Percentiles rank a stretch among this genome's conserved stretches.
phyloP scores from a whole-genome alignment of 1,140 invertebrate genomes.

The Leptonema lineaticorne region DNA sequence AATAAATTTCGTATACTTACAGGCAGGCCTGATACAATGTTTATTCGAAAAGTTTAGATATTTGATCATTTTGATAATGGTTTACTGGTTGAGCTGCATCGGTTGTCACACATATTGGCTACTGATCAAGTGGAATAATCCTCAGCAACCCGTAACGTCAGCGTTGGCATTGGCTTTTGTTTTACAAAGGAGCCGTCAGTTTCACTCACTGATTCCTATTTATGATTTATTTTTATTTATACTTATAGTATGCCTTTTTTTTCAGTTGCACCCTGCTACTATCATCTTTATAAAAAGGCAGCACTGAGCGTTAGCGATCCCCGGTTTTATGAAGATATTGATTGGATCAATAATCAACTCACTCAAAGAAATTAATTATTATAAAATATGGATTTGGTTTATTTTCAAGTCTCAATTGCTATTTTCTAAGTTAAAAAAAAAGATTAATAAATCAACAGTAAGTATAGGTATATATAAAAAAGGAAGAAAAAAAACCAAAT shows the following conservation, averaged over 20 bases:
- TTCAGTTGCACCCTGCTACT: slow-evolving; percentile 71
- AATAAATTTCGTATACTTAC: too few relatives aligned
- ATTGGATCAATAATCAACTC: slow-evolving; percentile 64
- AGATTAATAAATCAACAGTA: too few relatives aligned
- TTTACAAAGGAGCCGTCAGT: slow-evolving; percentile 36
- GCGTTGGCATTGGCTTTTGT: slow-evolving; percentile 33
- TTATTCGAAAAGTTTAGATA: slow-evolving; percentile 39
- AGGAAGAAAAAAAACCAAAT: slow-evolving; percentile 3
- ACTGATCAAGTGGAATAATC: slow-evolving; percentile 40
- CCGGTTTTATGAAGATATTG: slow-evolving; percentile 70
- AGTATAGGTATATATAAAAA: neutral
- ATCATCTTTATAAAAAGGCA: slow-evolving; percentile 72
- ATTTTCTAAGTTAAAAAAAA: too few relatives aligned
- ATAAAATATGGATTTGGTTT: too few relatives aligned
- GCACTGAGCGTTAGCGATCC: slow-evolving; percentile 70
- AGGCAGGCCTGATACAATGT: slow-evolving; percentile 40
- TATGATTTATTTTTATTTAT: neutral
- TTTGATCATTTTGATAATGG: slow-evolving; percentile 31
- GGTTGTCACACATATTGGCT: slow-evolving; percentile 39
- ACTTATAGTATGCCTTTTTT: slow-evolving; percentile 29
- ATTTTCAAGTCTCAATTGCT: too few relatives aligned
- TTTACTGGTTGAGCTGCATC: slow-evolving; percentile 36
- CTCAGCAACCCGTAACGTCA: slow-evolving; percentile 34
- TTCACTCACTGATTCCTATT: slow-evolving; percentile 3
- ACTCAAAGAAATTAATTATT: slow-evolving; percentile 2